phyloP scores from a whole-genome alignment of 53 echinoderm and acorn worm species.

The Paracentrotus lividus region DNA sequence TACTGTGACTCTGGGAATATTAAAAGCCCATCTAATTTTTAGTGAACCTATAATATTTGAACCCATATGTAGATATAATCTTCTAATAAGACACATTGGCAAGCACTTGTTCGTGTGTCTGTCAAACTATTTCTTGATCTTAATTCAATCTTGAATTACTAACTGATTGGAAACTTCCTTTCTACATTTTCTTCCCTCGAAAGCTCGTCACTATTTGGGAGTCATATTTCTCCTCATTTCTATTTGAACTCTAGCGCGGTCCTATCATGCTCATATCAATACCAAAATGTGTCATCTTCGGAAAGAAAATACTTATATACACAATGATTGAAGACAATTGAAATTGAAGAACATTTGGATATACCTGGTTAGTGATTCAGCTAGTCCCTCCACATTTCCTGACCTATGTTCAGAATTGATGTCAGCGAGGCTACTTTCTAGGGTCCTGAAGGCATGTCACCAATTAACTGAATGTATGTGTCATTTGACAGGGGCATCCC shows the following conservation, averaged over 20 bases:
- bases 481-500: slow-evolving; percentile 11
- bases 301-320: neutral
- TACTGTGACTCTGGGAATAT: neutral
- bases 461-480: neutral
- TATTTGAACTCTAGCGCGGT: neutral
- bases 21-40: neutral
- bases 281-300: neutral
- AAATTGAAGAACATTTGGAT: neutral
- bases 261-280: neutral
- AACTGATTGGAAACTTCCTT: neutral
- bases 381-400: neutral
- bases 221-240: neutral
- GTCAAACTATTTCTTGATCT: neutral
- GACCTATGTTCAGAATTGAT: neutral
- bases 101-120: no score
- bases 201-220: neutral
- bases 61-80: neutral
- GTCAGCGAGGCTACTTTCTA: neutral
- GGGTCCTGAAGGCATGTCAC: neutral
- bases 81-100: neutral
- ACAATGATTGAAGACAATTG: neutral
- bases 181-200: neutral
- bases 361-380: neutral
- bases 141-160: neutral
- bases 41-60: neutral